Evolutionary conservation across 1,140 invertebrate species (phyloP), one percentile per base, ranked within the genome.

Genomic region (Drosophila lini): DNA sequence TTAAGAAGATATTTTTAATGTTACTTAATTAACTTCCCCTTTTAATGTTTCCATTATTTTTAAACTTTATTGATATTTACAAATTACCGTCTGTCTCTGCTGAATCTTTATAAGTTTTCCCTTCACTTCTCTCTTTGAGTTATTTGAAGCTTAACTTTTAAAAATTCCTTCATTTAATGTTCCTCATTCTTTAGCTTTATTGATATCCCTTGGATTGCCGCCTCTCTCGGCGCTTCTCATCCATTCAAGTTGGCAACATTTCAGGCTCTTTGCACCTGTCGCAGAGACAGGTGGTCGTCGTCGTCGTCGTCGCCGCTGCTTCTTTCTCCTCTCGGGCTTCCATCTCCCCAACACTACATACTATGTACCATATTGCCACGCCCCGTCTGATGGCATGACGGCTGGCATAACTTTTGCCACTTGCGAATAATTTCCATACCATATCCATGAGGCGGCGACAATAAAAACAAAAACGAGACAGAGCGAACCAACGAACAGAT

Each of bases 381-480:
- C 70, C 68, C 70, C 56, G 67, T 73, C 56, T 74, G 70, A 44
- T 74, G 69, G 45, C 48, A 62, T 77, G 78, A 62, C 38, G 22
- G 34, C 63, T 74, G 65, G 63, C 56, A 76, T 80, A 82, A 69
- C 83, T 82, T 88, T 86, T 82, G 76, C 67, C 80, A 83, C 67
- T 88, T 75, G 83, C 82, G 76, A 77, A 88, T 82, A 82, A 86
- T 86, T 88, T 86, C 83, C 83, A 82, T 88, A 80, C 63, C 81
- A 63, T 9, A 53, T 61, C 64, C 61, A 55, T 32, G 41, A 38
- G 38, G 83, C 78, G 63, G 79, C 76, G 71, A 88, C 83, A 88
- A 82, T 81, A 81, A 85, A 85, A 84, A 85, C 79, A 80, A 63
- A 75, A 74, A 67, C 73, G 74, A 74, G 57, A 67, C 45, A 47